Base-by-base conservation (phyloP, 2,888 invertebrate genomes). In the Hermaeophaga mercurialis region DNA sequence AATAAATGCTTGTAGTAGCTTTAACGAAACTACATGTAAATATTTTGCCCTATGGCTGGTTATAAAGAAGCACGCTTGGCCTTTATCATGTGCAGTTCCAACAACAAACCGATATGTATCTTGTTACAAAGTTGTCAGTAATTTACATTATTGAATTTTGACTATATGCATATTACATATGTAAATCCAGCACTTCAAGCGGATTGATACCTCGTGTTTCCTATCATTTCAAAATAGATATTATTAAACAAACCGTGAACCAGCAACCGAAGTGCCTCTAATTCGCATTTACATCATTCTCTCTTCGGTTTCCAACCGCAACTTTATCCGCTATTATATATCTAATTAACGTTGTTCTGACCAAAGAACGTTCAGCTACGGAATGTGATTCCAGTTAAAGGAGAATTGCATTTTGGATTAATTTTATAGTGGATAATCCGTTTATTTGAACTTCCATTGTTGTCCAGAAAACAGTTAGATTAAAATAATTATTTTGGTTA, bases 181-280 rank as follows among this genome's bases (percentile, higher is more conserved):
- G 65, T 61, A 67, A 66, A 68, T 66, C 66, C 61, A 63, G 64
- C 64, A 66, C 68, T 68, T 66, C 61, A 67, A 66, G 66, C 64
- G 65, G 59, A 69, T 67, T 69, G 68, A 69, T 68, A 66, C 64
- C 49, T 65, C 67, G 60, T 64, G 65, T 66, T 68, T 64, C 62
- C 65, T 66, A 66, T 67, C 66, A 70, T 68, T 66, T 60, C 62
- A 65, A 68, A 67, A 69, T 66, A 62, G 67, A 66, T 66, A 66
- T 67, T 66, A 68, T 63, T 66, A 66, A 66, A 68, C 67, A 68
- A 67, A 64, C 65, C 64, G 64, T 64, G 59, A 63, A 64, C 64
- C 54, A 57, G 56, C 65, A 63, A 63, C 61, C 58, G 54, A 56
- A 59, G 58, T 54, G 62, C 54, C 43, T 54, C 53, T 62, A 63